These are phyloP conservation scores for Rhingia campestris DNA, from an alignment of 2,888 invertebrate species.

Conservation along the genomic window DNA sequence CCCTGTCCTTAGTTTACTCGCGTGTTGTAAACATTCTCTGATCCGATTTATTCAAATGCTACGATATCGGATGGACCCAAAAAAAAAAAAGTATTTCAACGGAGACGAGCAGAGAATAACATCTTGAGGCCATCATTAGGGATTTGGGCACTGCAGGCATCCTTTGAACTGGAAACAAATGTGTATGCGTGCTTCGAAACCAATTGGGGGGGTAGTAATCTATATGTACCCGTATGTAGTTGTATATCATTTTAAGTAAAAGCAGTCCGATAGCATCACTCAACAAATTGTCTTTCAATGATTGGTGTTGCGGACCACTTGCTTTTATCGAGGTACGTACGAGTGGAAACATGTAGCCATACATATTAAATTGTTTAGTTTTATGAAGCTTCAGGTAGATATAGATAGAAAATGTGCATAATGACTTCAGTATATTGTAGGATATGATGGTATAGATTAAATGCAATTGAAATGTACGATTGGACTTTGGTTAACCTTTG, in stretches of 20 bases:
- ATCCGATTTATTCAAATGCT: slow-evolving; percentile 64
- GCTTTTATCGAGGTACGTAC: slow-evolving; percentile 10
- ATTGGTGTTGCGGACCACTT: slow-evolving; percentile 32
- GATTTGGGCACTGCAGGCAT: slow-evolving; percentile 50
- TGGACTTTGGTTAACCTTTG: too few species aligned
- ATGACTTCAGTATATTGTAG: neutral
- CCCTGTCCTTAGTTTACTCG: slow-evolving; percentile 11
- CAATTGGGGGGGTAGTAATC: slow-evolving; percentile 21
- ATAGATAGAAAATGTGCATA: neutral
- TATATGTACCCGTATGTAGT: slow-evolving; percentile 4
- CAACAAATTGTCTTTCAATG: slow-evolving; percentile 40
- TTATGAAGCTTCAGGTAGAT: slow-evolving; percentile 2
- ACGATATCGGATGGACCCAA: slow-evolving; percentile 30
- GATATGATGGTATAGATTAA: too few species aligned
- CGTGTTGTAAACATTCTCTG: slow-evolving; percentile 55
- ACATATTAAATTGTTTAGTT: slow-evolving; percentile 14
- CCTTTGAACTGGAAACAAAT: slow-evolving; percentile 22
- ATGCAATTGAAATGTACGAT: too few species aligned
- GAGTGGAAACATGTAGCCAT: neutral
- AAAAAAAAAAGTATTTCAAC: neutral
- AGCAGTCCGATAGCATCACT: slow-evolving; percentile 35
- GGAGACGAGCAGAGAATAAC: slow-evolving; percentile 21
- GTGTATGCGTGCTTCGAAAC: neutral
- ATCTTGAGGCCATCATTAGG: slow-evolving; percentile 34
- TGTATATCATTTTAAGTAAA: slow-evolving; percentile 35